Percentiles rank a stretch among this genome's conserved stretches.
Evolutionary conservation across 2,113 vertebrate species (phyloP).

Genomic region (Gambusia holbrooki): DNA sequence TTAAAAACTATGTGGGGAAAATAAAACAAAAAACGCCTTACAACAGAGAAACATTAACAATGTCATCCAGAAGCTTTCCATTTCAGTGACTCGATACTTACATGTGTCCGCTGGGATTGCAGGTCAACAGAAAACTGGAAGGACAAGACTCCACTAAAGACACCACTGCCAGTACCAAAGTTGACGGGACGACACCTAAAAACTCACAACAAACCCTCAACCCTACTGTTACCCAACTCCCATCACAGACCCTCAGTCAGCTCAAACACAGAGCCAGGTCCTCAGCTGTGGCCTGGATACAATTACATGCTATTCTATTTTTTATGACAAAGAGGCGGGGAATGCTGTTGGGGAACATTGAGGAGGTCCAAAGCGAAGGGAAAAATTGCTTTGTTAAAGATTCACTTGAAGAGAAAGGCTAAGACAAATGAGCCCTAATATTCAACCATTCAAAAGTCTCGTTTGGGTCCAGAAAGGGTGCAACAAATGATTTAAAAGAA

Average conservation of each 20-base stretch:
- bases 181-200: constrained; percentile 33
- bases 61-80: too few relatives aligned
- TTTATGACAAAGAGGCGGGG: constrained; percentile 48
- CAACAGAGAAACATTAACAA: too few relatives aligned
- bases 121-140: constrained; percentile 53
- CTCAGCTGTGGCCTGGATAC: constrained; percentile 42
- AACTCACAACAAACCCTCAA: constrained; percentile 30
- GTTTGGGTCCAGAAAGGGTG: constrained; percentile 34
- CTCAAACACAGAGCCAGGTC: constrained; percentile 28
- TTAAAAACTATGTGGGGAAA: too few relatives aligned
- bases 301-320: constrained; percentile 58
- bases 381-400: constrained; percentile 54
- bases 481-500: constrained; percentile 15
- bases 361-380: constrained; percentile 51
- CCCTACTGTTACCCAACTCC: constrained; percentile 10
- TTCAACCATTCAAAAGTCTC: constrained; percentile 33
- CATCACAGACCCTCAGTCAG: constrained; percentile 27
- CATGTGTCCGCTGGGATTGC: constrained; percentile 36
- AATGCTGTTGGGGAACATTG: constrained; percentile 1
- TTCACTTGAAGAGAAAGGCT: constrained; percentile 58
- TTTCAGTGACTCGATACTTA: not conserved
- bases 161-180: constrained; percentile 46
- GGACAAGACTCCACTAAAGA: constrained; percentile 56
- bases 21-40: too few relatives aligned
- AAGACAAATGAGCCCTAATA: constrained; percentile 40